Base-by-base conservation (phyloP, 2,113 vertebrate genomes). In the Melanotaenia duboulayi region DNA sequence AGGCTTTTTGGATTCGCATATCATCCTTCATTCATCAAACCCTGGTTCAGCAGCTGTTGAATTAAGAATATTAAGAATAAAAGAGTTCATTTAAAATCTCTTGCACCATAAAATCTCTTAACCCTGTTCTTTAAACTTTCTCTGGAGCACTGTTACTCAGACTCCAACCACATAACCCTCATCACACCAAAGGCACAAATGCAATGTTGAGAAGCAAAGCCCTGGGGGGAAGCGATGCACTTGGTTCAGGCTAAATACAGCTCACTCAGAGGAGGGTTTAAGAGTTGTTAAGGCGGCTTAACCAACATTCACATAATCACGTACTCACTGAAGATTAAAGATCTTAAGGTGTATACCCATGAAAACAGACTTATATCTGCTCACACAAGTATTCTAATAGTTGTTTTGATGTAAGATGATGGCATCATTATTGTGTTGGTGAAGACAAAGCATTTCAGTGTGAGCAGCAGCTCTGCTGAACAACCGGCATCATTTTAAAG, bases 221-320 rank as follows among this genome's bases (percentile, higher is more conserved):
- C 51, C 11, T 69, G 74, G 65, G 60, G 54, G 58, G 51, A 56
- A 69, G 57, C 76, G 62, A 84, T 79, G 63, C 77, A 62, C 52
- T 59, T 57, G 60, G 70, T 83, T 88, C 40, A 77, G 69, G 68
- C 85, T 90, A 88, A 90, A 88, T 78, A 83, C 79, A 86, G 83
- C 73, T 80, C 74, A 49, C 63, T 77, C 63, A 71, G 77, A 62
- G 81, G 44, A 85, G 44, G 83, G 52, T 82, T 90, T 83, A 86
- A 75, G 61, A 69, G 87, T 86, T 46, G 74, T 92, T 90, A 90
- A 89, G 75, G 67, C 19, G 64, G 71, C 73, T 90, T 89, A 89
- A 83, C 73, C 55, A 68, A 54, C 67, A 37, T 69, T 24, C 82
- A 78, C 67, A 65, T 71, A 74, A 51, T 65, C 50, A 77, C 55